Evolutionary conservation across 2,888 invertebrate species (phyloP), one percentile per base, ranked within the genome.

Genomic region (Kuschelorhynchus macadamiae): DNA sequence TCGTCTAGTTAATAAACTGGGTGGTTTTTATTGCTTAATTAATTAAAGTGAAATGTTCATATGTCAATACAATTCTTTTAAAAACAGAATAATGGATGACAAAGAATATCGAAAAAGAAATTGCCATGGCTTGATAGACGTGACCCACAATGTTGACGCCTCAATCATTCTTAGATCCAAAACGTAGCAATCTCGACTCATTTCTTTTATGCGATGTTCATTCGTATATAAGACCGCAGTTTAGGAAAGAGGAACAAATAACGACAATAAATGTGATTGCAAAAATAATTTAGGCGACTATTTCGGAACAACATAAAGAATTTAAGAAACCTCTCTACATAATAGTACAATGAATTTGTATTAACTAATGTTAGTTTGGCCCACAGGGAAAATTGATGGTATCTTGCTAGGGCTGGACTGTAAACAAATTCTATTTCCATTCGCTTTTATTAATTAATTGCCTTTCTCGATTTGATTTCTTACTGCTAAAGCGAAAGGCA

Each of bases 71-170:
- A n/a, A n/a, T n/a, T n/a, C n/a, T n/a, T n/a, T n/a, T n/a, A n/a
- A n/a, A n/a, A n/a, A n/a, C n/a, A n/a, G n/a, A 32, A 50, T 0
- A 3, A 20, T 18, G 11, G 11, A 12, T n/a, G 4, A 14, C 14
- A 14, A 46, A 8, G 21, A 5, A 44, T n/a, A 50, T 49, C 36
- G 60, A 49, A n/a, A 47, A 61, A 66, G 14, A 20, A 49, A 46
- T 66, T 71, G 75, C 76, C 72, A 75, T 77, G 80, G 82, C 82
- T 82, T 82, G 82, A 83, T 82, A 83, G 82, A 80, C 81, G 80
- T 79, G 79, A 83, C 80, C 82, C 81, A 81, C 82, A 81, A 83
- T 81, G 79, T 83, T 83, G 80, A 81, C 81, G 81, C 82, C 79
- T 77, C 81, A 79, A 66, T 41, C 75, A 60, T 72, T 53, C 81